Percentiles rank a stretch among this genome's conserved stretches.
Evolutionary conservation across 2,113 vertebrate species (phyloP).

Genomic region (Caloenas nicobarica): DNA sequence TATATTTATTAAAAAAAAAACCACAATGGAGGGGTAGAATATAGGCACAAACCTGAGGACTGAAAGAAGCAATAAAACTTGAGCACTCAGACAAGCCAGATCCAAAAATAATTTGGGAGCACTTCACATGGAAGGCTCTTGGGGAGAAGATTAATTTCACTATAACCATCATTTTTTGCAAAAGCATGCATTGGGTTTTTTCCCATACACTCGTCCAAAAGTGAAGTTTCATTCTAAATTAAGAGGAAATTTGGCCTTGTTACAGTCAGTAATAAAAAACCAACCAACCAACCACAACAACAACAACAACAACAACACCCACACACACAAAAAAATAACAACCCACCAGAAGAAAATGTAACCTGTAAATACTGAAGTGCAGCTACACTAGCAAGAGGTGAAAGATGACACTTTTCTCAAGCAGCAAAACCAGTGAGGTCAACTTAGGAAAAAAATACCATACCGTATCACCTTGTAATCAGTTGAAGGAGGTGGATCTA

Average conservation of each 20-base stretch:
- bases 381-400: background rate
- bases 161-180: background rate
- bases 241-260: background rate
- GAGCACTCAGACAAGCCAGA: background rate
- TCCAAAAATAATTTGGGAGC: background rate
- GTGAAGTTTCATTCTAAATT: background rate
- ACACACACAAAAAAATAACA: no score
- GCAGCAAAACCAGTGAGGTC: background rate
- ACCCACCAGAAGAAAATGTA: background rate
- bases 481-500: background rate
- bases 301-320: no score
- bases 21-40: background rate
- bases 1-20: no score
- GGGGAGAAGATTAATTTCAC: background rate
- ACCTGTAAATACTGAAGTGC: background rate
- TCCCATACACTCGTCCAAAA: background rate
- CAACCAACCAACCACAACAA: no score
- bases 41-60: background rate
- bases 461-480: background rate
- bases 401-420: background rate
- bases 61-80: background rate
- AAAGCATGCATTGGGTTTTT: background rate
- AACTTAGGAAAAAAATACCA: background rate
- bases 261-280: background rate
- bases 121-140: background rate